phyloP scores from a whole-genome alignment of 2,888 invertebrate genomes.

The Mycogona germanica region DNA sequence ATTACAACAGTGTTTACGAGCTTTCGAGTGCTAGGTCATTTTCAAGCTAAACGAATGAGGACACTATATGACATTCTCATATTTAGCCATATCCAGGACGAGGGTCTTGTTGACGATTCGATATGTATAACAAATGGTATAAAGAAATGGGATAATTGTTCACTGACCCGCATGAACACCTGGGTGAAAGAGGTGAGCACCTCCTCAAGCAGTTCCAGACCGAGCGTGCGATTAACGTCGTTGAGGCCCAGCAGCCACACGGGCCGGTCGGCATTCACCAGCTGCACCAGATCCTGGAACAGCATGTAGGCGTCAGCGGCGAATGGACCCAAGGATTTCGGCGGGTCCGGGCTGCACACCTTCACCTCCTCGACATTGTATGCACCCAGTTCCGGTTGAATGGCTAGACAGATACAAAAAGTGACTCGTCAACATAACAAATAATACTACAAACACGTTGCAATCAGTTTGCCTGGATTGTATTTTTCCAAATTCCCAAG shows the following conservation, averaged over 20 bases:
- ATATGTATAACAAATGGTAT: too few species aligned
- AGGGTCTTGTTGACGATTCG: too few species aligned
- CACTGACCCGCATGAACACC: constrained; percentile 36
- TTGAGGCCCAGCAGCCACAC: constrained; percentile 91
- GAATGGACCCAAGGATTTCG: constrained; percentile 71
- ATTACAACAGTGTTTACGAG: too few species aligned
- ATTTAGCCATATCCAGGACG: too few species aligned
- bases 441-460: not conserved
- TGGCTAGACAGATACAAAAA: not conserved
- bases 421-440: not conserved
- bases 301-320: constrained; percentile 90
- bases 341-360: constrained; percentile 57
- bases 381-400: constrained; percentile 5
- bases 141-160: too few species aligned
- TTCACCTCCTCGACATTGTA: constrained; percentile 66
- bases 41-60: not conserved
- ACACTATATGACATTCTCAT: not conserved
- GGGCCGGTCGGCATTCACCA: constrained; percentile 93
- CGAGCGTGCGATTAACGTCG: constrained; percentile 95
- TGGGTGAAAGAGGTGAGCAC: constrained; percentile 52
- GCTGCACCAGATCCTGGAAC: constrained; percentile 92
- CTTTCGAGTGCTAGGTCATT: too few species aligned
- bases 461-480: not conserved
- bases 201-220: constrained; percentile 86
- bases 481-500: too few species aligned